A percentile compares a stretch with the other conserved stretches of the same genome.
These are phyloP conservation scores for Chalcis sispes DNA, from an alignment of 2,888 invertebrate genomes.

Conservation along the genomic window DNA sequence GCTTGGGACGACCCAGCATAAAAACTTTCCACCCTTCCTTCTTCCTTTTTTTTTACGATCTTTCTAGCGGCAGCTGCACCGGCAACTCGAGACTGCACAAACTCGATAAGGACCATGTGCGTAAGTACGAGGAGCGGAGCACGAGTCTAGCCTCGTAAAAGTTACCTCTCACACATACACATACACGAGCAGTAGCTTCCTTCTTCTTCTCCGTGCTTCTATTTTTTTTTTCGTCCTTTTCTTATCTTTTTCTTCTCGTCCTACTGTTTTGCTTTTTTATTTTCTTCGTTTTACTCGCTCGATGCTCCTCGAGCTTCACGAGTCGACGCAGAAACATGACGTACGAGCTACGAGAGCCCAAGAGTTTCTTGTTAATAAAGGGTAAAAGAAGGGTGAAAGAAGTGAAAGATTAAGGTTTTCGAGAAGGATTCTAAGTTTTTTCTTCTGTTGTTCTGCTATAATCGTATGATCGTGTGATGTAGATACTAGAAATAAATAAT, in stretches of 20 bases:
- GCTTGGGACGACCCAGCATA: background rate
- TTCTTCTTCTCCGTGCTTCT: background rate
- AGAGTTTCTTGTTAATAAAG: constrained; percentile 21
- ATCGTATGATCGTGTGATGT: too few relatives aligned
- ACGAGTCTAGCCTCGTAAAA: constrained; percentile 32
- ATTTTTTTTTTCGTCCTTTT: background rate
- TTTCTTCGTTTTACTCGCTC: too few relatives aligned
- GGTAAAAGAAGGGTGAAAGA: background rate
- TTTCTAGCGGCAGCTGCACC: constrained; percentile 46
- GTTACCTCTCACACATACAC: background rate
- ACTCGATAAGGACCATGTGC: constrained; percentile 51
- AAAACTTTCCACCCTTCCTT: constrained; percentile 4
- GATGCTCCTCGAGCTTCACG: constrained; percentile 9
- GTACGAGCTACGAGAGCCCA: constrained; percentile 2
- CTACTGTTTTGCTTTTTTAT: too few relatives aligned
- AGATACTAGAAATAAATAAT: too few relatives aligned
- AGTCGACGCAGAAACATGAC: constrained; percentile 11
- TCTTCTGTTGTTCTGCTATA: too few relatives aligned
- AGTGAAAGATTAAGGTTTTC: background rate
- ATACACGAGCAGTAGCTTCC: background rate
- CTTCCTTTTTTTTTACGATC: constrained; percentile 36
- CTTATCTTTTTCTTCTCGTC: background rate
- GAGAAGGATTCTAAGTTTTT: background rate
- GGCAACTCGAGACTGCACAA: constrained; percentile 42
- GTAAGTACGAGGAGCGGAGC: constrained; percentile 3